Percentiles rank a stretch among this genome's conserved stretches.
Conservation (phyloP, 1,140 invertebrate species). For the Thaumetopoea pityocampa region DNA sequence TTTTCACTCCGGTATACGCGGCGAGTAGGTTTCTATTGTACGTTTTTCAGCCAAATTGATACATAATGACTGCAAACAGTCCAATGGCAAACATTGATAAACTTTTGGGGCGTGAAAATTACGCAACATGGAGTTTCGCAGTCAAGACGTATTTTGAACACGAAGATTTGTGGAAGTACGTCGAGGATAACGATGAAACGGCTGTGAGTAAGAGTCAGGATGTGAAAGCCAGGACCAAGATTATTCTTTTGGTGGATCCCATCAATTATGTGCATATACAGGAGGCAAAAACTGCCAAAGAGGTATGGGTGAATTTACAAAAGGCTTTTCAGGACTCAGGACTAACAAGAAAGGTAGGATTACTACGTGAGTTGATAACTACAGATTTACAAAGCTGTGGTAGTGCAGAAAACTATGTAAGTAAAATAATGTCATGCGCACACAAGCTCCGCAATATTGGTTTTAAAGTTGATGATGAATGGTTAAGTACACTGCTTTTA, state of each 20-base stretch:
- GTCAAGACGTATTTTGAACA: conserved; percentile 24
- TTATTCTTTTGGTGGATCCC: conserved; percentile 14
- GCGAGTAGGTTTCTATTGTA: no score
- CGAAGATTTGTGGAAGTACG: conserved; percentile 23
- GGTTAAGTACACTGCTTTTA: conserved; percentile 38
- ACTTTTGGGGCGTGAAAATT: conserved; percentile 22
- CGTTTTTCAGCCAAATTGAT: no score
- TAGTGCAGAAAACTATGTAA: conserved; percentile 15
- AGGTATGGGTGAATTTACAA: conserved; percentile 17
- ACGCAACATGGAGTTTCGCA: conserved; percentile 24
- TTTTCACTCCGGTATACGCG: no score
- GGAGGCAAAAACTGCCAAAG: conserved; percentile 22
- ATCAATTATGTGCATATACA: conserved; percentile 18
- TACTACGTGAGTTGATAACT: conserved; percentile 19
- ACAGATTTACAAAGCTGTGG: no score
- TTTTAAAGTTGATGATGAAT: conserved; percentile 33
- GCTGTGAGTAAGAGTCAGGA: conserved; percentile 6
- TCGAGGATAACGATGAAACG: not conserved
- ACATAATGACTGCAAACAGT: conserved; percentile 8
- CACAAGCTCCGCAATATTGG: conserved; percentile 41
- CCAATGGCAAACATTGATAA: conserved; percentile 19
- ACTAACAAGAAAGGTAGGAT: conserved; percentile 19
- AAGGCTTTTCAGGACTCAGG: conserved; percentile 13
- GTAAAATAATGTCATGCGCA: conserved; percentile 38
- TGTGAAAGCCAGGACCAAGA: conserved; percentile 17